Conservation (phyloP, 2,888 invertebrate genomes). For the Dryomyza anilis region DNA sequence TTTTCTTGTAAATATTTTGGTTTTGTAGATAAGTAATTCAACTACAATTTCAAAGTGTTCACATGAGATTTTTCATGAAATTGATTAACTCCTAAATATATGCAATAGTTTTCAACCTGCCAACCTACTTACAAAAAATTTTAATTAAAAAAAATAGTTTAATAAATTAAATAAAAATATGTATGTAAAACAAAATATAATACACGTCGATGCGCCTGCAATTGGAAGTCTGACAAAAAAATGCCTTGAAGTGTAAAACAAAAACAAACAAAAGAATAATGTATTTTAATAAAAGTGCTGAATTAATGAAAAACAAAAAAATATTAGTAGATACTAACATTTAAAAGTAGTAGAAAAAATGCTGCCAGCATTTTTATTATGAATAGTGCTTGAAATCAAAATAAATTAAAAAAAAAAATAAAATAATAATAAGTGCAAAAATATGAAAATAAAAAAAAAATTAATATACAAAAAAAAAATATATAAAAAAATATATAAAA, state of each 20-base stretch:
- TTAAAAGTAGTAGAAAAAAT: neutral
- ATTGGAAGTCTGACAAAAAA: slow-evolving; percentile 55
- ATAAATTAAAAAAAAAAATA: neutral
- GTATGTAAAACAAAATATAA: neutral
- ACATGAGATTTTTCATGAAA: too few relatives aligned
- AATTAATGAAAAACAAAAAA: neutral
- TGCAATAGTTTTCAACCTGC: too few relatives aligned
- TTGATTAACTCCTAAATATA: too few relatives aligned
- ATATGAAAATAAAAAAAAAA: neutral
- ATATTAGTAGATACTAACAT: too few relatives aligned
- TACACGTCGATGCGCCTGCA: neutral
- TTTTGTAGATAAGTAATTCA: too few relatives aligned
- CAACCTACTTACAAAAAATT: too few relatives aligned
- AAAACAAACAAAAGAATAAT: slow-evolving; percentile 1
- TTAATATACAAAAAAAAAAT: too few relatives aligned
- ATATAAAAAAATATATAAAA: too few relatives aligned
- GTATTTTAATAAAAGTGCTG: neutral
- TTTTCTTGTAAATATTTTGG: too few relatives aligned
- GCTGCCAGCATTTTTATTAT: neutral
- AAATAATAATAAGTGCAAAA: neutral
- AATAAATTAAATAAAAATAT: too few relatives aligned
- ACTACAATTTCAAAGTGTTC: too few relatives aligned
- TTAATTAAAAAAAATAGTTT: too few relatives aligned
- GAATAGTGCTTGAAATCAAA: neutral
- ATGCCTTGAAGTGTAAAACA: slow-evolving; percentile 52